phyloP scores from a whole-genome alignment of 2,113 vertebrate species.

The Sapayoa aenigma region DNA sequence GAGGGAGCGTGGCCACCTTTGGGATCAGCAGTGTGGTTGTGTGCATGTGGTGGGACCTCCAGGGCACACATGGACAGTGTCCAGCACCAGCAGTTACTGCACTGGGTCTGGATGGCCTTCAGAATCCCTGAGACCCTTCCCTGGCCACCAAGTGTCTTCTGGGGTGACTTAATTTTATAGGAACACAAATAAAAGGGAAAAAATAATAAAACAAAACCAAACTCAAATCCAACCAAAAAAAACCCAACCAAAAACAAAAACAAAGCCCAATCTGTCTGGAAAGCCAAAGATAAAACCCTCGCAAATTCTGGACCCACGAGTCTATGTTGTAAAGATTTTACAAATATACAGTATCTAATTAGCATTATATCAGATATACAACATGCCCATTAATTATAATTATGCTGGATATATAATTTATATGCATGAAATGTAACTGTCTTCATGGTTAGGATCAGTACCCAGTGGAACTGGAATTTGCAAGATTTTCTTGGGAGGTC shows the following conservation, averaged over 20 bases:
- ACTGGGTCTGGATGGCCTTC: background rate
- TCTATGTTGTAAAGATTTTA: constrained; percentile 49
- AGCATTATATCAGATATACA: constrained; percentile 56
- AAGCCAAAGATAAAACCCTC: constrained; percentile 37
- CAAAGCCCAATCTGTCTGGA: background rate
- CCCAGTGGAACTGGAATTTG: constrained; percentile 15
- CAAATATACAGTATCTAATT: constrained; percentile 63
- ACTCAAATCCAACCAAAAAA: background rate
- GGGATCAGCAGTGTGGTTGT: background rate
- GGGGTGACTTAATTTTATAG: background rate
- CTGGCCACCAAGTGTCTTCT: background rate
- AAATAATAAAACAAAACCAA: background rate
- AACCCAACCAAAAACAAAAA: background rate
- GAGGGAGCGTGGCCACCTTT: fast-evolving
- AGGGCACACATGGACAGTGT: background rate
- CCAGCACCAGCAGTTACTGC: background rate
- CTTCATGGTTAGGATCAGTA: constrained; percentile 4
- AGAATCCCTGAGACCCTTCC: background rate
- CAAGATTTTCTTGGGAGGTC: background rate
- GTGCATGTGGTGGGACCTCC: background rate
- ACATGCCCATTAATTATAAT: constrained; percentile 56
- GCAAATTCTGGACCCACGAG: constrained; percentile 43
- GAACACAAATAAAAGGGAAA: background rate
- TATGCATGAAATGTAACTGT: constrained; percentile 56
- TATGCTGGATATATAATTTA: constrained; percentile 53